These are phyloP conservation scores for Hormiphora californensis DNA, from an alignment of 37 sponge, comb jelly and placozoan species.

Conservation along the genomic window DNA sequence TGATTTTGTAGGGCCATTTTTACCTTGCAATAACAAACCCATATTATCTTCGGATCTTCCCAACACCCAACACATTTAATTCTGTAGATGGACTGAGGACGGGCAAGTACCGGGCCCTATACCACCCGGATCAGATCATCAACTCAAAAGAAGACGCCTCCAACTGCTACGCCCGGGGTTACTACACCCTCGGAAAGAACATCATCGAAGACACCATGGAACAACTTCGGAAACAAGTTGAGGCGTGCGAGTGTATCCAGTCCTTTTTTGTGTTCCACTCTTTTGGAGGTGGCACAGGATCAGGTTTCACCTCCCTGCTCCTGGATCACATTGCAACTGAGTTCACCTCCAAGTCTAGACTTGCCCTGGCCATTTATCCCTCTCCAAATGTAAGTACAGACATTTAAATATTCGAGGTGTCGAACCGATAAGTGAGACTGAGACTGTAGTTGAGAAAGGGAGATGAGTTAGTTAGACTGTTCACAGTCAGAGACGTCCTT, in stretches of 20 bases:
- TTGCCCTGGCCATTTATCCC: not conserved
- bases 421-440: too few species aligned
- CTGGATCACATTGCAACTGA: conserved; percentile 8
- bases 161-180: conserved; percentile 54
- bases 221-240: conserved; percentile 54
- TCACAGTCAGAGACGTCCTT: too few species aligned
- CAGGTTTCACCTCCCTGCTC: conserved; percentile 47
- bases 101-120: conserved; percentile 48
- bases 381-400: not conserved
- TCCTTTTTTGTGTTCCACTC: conserved; percentile 54
- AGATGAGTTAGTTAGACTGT: too few species aligned
- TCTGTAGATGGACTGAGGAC: conserved; percentile 44
- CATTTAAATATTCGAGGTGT: too few species aligned
- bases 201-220: conserved; percentile 44
- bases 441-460: too few species aligned
- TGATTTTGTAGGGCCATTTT: too few species aligned
- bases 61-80: too few species aligned
- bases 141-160: conserved; percentile 55
- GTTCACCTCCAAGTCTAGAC: conserved; percentile 27
- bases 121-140: conserved; percentile 43
- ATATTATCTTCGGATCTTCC: too few species aligned
- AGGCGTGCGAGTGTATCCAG: conserved; percentile 51
- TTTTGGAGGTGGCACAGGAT: conserved; percentile 50
- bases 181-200: conserved; percentile 37
- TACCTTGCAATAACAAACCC: too few species aligned